Evolutionary conservation across 2,113 vertebrate species (phyloP), one percentile per base, ranked within the genome.

Genomic region (cattle (Bos taurus)): DNA sequence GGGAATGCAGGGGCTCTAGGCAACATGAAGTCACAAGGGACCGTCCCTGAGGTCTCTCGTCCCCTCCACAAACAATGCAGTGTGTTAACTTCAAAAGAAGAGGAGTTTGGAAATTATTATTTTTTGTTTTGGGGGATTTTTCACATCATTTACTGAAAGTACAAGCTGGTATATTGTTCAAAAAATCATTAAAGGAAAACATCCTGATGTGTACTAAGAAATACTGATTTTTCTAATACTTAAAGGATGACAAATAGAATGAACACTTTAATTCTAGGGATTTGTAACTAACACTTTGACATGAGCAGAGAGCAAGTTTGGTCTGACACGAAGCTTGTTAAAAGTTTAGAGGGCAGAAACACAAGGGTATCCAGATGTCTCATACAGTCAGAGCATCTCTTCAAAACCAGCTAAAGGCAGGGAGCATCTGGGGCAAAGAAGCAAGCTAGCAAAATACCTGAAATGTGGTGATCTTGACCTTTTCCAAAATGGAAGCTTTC

Each of bases 1-100:
- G 12, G 89, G 97, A 94, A 96, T 25, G 80, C 83, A 67, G 94
- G 97, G 56, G 57, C 92, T 80, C 57, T 93, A 25, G 6, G 60
- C 77, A 77, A n/a, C 48, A 33, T 36, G 1, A 77, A 92, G 82
- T 95, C 57, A 80, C 89, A 28, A 88, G 60, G 83, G 64, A 52
- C 33, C 2, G 2, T 71, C 54, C 88, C 43, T 0, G 4, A 81
- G 23, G 36, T 67, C 82, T 93, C 26, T 77, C 52, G 78, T 94
- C 43, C 36, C 80, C n/a, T 83, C 21, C 40, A 92, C 46, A 90
- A 92, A 74, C 83, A 96, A 57, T 3, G 33, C 30, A 88, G 50
- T 30, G 36, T 86, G 64, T 80, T 25, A 52, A 90, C 85, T 80
- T 71, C 8, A 23, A 81, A 89, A 74, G 60, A 90, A 52, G 36